phyloP scores from a whole-genome alignment of 53 echinoderm and acorn worm genomes.

The Pentamera pediparva region DNA sequence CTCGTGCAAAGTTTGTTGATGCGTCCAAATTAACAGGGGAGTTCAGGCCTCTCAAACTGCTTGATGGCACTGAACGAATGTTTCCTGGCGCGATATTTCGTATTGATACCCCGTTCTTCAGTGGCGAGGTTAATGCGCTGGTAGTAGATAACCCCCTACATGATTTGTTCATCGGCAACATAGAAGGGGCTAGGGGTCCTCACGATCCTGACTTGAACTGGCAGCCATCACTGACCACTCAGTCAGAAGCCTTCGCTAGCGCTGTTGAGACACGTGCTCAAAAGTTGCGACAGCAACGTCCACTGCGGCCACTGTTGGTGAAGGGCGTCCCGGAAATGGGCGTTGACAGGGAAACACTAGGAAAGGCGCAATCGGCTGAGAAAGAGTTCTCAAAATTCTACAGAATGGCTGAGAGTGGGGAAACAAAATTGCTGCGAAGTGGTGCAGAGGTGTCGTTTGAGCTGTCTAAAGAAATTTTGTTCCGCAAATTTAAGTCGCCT shows the following conservation, averaged over 20 bases:
- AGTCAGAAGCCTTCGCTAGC: background rate
- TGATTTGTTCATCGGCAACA: conserved; percentile 10
- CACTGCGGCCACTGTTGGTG: background rate
- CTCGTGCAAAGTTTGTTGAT: background rate
- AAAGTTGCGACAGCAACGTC: too few relatives aligned
- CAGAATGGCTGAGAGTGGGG: background rate
- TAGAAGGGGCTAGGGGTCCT: background rate
- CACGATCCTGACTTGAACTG: conserved; percentile 3
- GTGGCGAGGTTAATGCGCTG: background rate
- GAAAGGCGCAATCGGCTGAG: background rate
- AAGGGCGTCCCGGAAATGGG: background rate
- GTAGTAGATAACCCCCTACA: background rate
- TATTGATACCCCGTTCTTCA: background rate
- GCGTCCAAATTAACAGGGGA: background rate
- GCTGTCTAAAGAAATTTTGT: background rate
- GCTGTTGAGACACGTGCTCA: background rate
- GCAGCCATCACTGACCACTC: background rate
- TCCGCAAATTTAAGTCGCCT: background rate
- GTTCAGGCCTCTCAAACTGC: background rate
- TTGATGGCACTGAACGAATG: background rate
- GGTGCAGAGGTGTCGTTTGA: background rate
- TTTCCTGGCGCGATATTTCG: background rate
- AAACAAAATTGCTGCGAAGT: background rate
- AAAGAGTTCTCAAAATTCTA: background rate
- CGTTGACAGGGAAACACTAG: background rate